A percentile compares a stretch with the other conserved stretches of the same genome.
Evolutionary conservation across 1,140 invertebrate species (phyloP).

Genomic region (Trachymyrmex septentrionalis): DNA sequence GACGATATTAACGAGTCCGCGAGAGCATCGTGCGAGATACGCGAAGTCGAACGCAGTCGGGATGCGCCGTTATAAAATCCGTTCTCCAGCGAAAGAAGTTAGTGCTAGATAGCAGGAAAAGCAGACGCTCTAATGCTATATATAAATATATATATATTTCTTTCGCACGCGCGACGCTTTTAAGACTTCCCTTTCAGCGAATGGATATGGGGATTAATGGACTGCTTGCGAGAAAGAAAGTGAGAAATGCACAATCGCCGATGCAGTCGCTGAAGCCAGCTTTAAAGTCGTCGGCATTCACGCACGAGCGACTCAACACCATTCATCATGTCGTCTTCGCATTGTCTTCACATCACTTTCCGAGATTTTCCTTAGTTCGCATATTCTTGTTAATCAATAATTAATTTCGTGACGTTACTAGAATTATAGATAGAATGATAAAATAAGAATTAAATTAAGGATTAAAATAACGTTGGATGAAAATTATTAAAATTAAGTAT

Average conservation of each 20-base stretch:
- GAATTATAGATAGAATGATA: neutral
- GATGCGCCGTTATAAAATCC: conserved; percentile 33
- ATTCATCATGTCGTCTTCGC: conserved; percentile 2
- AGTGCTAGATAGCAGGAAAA: neutral
- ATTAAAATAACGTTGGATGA: neutral
- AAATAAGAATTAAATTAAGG: neutral
- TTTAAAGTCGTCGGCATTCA: conserved; percentile 14
- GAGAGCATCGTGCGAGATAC: conserved; percentile 7
- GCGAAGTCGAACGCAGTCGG: neutral
- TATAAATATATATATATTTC: neutral
- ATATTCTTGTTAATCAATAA: neutral
- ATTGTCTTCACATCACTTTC: neutral
- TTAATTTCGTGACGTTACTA: neutral
- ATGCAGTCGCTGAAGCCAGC: neutral
- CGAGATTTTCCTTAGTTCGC: neutral
- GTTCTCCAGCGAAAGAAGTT: conserved; percentile 3
- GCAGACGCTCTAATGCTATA: neutral
- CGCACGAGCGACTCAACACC: neutral
- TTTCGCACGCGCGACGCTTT: neutral
- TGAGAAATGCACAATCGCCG: conserved; percentile 17
- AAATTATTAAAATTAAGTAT: conserved; percentile 1
- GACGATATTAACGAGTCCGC: conserved; percentile 44
- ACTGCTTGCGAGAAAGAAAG: conserved; percentile 23
- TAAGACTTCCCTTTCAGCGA: conserved; percentile 27
- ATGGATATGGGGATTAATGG: conserved; percentile 43